Conservation (phyloP, 2,888 invertebrate species). For the Caenorhabditis angaria region DNA sequence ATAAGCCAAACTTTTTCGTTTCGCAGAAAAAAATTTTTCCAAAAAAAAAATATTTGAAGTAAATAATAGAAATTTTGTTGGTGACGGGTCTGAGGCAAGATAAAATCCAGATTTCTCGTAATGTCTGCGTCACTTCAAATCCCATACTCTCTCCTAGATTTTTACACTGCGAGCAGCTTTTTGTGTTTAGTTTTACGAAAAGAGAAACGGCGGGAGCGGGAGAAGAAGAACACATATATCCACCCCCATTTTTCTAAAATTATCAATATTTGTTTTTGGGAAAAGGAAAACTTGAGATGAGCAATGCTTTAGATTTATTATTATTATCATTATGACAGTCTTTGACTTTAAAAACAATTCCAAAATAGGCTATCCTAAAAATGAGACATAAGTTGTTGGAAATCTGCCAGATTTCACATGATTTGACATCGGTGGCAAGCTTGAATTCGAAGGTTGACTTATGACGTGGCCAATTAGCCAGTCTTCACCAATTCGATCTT, state of each 20-base stretch:
- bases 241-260: neutral
- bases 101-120: conserved; percentile 27
- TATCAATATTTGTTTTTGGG: no score
- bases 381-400: conserved; percentile 56
- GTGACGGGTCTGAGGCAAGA: conserved; percentile 15
- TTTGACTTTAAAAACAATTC: no score
- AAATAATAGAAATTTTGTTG: conserved; percentile 37
- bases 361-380: conserved; percentile 22
- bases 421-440: no score
- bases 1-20: no score
- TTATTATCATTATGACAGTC: neutral
- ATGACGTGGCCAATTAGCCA: conserved; percentile 55
- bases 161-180: neutral
- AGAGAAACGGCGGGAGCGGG: neutral
- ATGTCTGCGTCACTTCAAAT: conserved; percentile 27
- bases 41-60: conserved; percentile 16
- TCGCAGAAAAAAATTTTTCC: no score
- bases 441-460: conserved; percentile 20
- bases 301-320: neutral
- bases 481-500: conserved; percentile 56
- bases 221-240: neutral
- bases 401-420: conserved; percentile 49
- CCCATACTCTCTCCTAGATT: conserved; percentile 18
- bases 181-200: neutral
- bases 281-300: no score